A percentile compares a stretch with the other conserved stretches of the same genome.
phyloP scores from a whole-genome alignment of 2,113 vertebrate genomes.

The Anhinga rufa region DNA sequence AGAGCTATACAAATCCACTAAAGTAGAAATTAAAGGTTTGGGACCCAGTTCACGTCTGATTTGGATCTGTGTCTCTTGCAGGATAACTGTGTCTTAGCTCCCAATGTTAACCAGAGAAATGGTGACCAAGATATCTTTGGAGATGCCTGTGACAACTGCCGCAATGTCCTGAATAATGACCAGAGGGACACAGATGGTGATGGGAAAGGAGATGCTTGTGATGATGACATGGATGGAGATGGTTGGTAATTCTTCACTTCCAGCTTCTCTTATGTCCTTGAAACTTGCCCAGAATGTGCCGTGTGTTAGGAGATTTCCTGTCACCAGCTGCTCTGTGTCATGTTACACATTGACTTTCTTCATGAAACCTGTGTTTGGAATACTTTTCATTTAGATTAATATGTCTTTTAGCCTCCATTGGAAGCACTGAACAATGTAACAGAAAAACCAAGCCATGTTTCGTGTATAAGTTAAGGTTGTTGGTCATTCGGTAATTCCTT shows the following conservation, averaged over 20 bases:
- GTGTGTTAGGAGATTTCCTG: background rate
- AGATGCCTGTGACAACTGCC: slow-evolving; percentile 95
- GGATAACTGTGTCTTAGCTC: slow-evolving; percentile 93
- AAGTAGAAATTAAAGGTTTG: background rate
- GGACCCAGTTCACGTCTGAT: background rate
- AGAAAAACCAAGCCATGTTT: background rate
- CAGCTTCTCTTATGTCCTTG: background rate
- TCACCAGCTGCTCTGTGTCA: background rate
- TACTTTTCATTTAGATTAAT: background rate
- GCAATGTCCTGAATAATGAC: slow-evolving; percentile 81
- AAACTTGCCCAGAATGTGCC: background rate
- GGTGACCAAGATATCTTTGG: slow-evolving; percentile 89
- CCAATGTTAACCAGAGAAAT: slow-evolving; percentile 91
- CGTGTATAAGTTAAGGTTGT: background rate
- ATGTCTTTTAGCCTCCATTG: background rate
- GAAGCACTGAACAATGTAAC: background rate
- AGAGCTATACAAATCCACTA: background rate
- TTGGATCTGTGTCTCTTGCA: slow-evolving; percentile 41
- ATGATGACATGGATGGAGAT: slow-evolving; percentile 96
- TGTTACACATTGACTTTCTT: background rate
- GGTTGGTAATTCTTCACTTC: slow-evolving; percentile 69
- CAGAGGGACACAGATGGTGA: slow-evolving; percentile 92
- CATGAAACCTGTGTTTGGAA: background rate
- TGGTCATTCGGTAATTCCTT: background rate
- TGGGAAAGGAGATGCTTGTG: slow-evolving; percentile 91